Evolutionary conservation across 2,797 vertebrate species (phyloP).

Genomic region (Phrynocephalus forsythii): DNA sequence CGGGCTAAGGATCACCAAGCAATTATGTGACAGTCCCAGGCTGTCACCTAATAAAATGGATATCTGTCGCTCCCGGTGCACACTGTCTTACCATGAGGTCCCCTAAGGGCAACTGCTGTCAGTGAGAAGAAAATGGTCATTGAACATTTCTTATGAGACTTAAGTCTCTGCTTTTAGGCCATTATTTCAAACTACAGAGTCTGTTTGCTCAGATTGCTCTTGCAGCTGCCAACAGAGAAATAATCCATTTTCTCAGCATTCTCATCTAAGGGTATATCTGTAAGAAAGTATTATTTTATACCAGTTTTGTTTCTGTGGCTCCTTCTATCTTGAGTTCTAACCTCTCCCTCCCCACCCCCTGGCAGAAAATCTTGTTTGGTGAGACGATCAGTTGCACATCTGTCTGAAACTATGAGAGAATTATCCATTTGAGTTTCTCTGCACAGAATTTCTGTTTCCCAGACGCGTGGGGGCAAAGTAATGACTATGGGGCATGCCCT

Average conservation of each 20-base stretch:
- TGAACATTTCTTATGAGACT: neutral
- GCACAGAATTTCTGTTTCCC: neutral
- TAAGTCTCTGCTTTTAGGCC: neutral
- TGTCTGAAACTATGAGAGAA: neutral
- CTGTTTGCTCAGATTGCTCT: neutral
- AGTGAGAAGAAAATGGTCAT: neutral
- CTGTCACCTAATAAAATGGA: neutral
- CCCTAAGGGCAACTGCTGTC: neutral
- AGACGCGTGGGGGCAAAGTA: neutral
- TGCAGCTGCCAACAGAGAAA: neutral
- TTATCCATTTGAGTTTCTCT: neutral
- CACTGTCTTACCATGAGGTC: neutral
- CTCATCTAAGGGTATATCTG: neutral
- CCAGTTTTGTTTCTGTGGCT: neutral
- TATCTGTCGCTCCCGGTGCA: neutral
- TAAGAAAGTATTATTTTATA: neutral
- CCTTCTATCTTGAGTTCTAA: neutral
- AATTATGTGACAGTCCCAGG: neutral
- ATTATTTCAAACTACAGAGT: neutral
- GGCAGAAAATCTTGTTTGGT: neutral
- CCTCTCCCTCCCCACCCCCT: neutral
- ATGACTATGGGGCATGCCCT: neutral
- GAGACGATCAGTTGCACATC: neutral
- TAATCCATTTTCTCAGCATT: neutral
- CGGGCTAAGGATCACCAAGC: no score